Conservation (phyloP, 1,140 invertebrate species). For the Brachionus rotundiformis region DNA sequence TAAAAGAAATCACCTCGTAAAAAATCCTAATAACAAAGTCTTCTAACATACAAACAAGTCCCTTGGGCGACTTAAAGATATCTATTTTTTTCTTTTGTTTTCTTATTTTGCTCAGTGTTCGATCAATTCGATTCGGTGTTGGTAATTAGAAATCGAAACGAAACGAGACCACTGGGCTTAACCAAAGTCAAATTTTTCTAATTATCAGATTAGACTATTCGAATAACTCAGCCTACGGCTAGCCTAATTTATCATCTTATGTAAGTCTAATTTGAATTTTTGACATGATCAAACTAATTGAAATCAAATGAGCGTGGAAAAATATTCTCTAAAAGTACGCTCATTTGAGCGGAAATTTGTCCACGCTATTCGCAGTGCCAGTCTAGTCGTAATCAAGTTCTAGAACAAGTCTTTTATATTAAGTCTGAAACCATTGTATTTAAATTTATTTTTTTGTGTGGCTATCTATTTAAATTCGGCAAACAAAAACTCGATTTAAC, state of each 20-base stretch:
- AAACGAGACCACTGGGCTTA: background rate
- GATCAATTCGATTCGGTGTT: background rate
- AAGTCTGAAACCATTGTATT: conserved; percentile 5
- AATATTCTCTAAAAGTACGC: background rate
- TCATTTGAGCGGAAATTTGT: conserved; percentile 23
- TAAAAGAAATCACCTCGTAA: background rate
- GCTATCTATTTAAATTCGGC: conserved; percentile 10
- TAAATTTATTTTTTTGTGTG: background rate
- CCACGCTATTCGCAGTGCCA: background rate
- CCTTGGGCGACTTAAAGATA: conserved; percentile 35
- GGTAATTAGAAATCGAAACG: conserved; percentile 4
- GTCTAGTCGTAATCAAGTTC: conserved; percentile 5
- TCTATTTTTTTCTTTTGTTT: conserved; percentile 14
- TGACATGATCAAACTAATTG: conserved; percentile 47
- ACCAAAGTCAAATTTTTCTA: conserved; percentile 33
- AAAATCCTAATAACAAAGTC: conserved; percentile 36
- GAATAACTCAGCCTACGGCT: background rate
- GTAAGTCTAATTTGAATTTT: conserved; percentile 27
- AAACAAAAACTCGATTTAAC: conserved; percentile 28
- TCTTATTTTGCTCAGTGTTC: background rate
- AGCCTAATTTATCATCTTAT: conserved; percentile 3
- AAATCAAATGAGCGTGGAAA: conserved; percentile 28
- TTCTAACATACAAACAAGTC: conserved; percentile 39
- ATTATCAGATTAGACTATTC: conserved; percentile 39
- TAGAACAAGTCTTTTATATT: conserved; percentile 15